Conservation (phyloP, 2,113 vertebrate species). For the Elaphurus davidianus region DNA sequence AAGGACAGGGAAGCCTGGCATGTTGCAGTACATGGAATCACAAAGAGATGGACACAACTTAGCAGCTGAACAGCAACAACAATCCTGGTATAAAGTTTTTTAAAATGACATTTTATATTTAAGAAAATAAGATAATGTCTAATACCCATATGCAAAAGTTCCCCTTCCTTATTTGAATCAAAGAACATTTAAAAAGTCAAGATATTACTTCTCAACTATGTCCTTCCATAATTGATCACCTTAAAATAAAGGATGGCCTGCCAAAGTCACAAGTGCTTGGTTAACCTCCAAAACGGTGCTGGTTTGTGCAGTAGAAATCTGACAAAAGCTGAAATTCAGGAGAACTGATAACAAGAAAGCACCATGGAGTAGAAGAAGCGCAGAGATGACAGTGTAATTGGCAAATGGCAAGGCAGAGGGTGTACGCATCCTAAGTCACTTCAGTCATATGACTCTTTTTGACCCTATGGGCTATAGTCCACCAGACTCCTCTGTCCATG, state of each 20-base stretch:
- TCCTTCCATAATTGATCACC: neutral
- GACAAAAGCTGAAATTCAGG: neutral
- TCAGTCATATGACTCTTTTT: neutral
- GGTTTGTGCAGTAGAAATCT: neutral
- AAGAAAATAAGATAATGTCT: neutral
- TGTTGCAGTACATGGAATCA: neutral
- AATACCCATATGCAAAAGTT: neutral
- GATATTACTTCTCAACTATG: neutral
- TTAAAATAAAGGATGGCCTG: neutral
- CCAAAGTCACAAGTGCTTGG: neutral
- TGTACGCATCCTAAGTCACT: neutral
- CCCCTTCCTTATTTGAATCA: neutral
- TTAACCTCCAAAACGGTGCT: neutral
- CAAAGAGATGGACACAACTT: neutral
- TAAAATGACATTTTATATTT: neutral
- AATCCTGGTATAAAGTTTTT: neutral
- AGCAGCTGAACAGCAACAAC: neutral
- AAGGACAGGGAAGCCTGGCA: neutral
- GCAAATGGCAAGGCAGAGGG: neutral
- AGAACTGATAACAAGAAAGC: neutral
- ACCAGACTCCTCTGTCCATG: neutral
- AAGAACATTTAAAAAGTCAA: neutral
- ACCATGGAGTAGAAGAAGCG: neutral
- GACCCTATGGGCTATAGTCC: neutral
- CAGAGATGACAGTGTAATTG: neutral